Percentiles rank a stretch among this genome's conserved stretches.
Evolutionary conservation across 2,888 invertebrate genomes (phyloP).

Genomic region (Microctonus aethiopoides): DNA sequence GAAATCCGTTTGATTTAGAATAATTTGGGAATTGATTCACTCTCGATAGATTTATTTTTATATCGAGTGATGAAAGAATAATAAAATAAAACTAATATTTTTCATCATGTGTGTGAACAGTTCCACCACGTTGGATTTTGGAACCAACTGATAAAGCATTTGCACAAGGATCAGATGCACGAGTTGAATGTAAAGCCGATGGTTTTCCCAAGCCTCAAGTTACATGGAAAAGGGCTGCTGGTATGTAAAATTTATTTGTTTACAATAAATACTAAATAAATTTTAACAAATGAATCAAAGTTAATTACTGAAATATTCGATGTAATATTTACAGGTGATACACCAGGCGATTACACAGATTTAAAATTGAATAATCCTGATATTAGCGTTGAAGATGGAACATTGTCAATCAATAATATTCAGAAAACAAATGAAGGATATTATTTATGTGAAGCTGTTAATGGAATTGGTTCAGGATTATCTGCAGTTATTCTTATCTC

Average conservation of each 20-base stretch:
- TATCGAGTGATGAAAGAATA: conserved; percentile 20
- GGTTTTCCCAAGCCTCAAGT: conserved; percentile 95
- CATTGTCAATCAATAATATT: conserved; percentile 88
- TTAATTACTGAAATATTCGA: conserved; percentile 18
- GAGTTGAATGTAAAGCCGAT: conserved; percentile 95
- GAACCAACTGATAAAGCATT: conserved; percentile 96
- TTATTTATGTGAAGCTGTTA: conserved; percentile 95
- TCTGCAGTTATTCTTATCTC: conserved; percentile 94
- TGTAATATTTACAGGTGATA: conserved; percentile 75
- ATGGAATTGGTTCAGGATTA: conserved; percentile 93
- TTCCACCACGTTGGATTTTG: conserved; percentile 95
- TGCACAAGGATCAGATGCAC: conserved; percentile 93
- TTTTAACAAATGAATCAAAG: background rate
- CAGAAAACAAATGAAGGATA: conserved; percentile 95
- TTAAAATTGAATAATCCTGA: conserved; percentile 90
- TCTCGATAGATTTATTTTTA: conserved; percentile 41
- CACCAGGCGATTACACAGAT: conserved; percentile 93
- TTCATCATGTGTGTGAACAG: conserved; percentile 71
- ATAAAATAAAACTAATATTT: conserved; percentile 42
- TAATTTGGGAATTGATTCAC: conserved; percentile 40
- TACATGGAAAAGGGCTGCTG: conserved; percentile 95
- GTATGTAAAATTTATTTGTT: conserved; percentile 70
- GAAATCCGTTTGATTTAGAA: conserved; percentile 32
- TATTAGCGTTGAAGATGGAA: conserved; percentile 94
- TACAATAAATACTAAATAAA: conserved; percentile 12